These are phyloP conservation scores for Apis cerana DNA, from an alignment of 1,140 invertebrate species.

Conservation along the genomic window DNA sequence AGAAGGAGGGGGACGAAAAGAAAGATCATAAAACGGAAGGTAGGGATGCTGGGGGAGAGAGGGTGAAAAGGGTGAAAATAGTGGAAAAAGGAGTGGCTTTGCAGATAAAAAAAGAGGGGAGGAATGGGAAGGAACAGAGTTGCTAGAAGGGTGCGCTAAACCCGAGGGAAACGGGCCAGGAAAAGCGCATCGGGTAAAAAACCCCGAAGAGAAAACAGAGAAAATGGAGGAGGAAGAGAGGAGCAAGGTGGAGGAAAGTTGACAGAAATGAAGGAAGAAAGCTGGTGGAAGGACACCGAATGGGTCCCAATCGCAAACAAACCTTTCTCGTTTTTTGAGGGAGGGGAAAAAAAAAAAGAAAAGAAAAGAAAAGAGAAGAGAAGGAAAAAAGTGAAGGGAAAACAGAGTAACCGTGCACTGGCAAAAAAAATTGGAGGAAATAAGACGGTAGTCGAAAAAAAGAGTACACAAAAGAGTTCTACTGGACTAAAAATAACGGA, in stretches of 20 bases:
- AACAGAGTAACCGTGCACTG: neutral
- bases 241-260: neutral
- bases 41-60: no score
- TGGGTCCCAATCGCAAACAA: conserved; percentile 24
- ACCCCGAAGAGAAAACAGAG: neutral
- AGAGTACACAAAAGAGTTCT: neutral
- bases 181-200: conserved; percentile 18
- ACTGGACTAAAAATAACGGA: neutral
- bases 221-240: neutral
- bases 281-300: neutral
- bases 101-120: neutral
- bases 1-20: conserved; percentile 15
- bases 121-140: conserved; percentile 32
- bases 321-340: neutral
- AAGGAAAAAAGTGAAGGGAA: neutral
- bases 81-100: neutral
- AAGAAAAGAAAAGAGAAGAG: neutral
- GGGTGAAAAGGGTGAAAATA: neutral
- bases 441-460: neutral
- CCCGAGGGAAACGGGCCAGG: neutral
- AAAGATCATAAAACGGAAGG: conserved; percentile 21
- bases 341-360: neutral
- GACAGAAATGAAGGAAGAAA: conserved; percentile 28
- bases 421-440: neutral
- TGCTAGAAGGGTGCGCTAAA: conserved; percentile 18